Evolutionary conservation across 2,888 invertebrate species (phyloP), one percentile per base, ranked within the genome.

Genomic region (Tipula lateralis): DNA sequence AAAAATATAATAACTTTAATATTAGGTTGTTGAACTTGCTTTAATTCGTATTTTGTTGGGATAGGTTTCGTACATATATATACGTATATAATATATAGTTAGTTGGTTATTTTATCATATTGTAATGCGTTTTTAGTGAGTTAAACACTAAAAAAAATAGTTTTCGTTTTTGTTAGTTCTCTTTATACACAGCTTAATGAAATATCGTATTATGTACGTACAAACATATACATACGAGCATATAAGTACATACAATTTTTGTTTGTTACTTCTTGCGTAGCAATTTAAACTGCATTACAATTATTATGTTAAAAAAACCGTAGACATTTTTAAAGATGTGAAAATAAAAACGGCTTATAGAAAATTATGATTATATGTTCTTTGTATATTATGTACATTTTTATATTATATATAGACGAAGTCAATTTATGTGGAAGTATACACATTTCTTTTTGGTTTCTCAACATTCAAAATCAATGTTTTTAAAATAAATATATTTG

Each of bases 21-120:
- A 32, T 32, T 82, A 82, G 82, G 82, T 82, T 32, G n/a, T 82
- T 82, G 82, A 82, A 82, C 82, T 82, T 82, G 82, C 32, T 32
- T 82, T 32, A 82, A 82, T 82, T 82, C 82, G 32, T 82, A 82
- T 82, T 82, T 82, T 82, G 82, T 82, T 82, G 82, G 82, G 82
- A 82, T 82, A 82, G 82, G 82, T 82, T 82, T 82, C 30, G 82
- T 82, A 30, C 19, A 19, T n/a, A n/a, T n/a, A n/a, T n/a, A n/a
- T n/a, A n/a, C n/a, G n/a, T n/a, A n/a, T n/a, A n/a, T n/a, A n/a
- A n/a, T 36, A 36, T 36, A 36, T 36, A 36, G 29, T 82, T 82
- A 16, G 82, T 30, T 82, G 82, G 32, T 82, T 30, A 30, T 82
- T 30, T 82, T 82, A 82, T 30, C 32, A 82, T 82, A 82, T 82